Evolutionary conservation across 1,140 invertebrate species (phyloP).

Genomic region (Acromyrmex heyeri): DNA sequence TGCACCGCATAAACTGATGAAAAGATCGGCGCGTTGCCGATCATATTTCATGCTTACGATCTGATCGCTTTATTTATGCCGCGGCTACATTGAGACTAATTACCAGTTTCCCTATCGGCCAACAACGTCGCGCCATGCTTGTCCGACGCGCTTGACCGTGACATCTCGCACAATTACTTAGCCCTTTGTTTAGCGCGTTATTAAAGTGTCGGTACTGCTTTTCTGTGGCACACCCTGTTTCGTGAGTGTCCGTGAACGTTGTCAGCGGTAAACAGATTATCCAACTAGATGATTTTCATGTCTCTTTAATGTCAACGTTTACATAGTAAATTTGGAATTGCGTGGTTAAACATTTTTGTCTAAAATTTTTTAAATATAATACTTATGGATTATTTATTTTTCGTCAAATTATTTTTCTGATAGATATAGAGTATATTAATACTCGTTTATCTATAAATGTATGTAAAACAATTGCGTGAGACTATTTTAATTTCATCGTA

Average conservation of each 20-base stretch:
- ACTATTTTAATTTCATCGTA: background rate
- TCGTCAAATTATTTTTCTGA: background rate
- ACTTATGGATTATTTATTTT: background rate
- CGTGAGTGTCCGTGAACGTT: background rate
- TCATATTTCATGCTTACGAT: slow-evolving; percentile 47
- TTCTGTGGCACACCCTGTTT: background rate
- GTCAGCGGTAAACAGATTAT: background rate
- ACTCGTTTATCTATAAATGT: background rate
- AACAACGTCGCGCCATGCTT: background rate
- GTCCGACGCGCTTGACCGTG: background rate
- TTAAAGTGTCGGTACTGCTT: slow-evolving; percentile 36
- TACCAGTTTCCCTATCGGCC: slow-evolving; percentile 22
- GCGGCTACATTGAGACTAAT: slow-evolving; percentile 58
- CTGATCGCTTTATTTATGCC: slow-evolving; percentile 33
- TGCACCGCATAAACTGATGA: slow-evolving; percentile 36
- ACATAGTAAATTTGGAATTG: background rate
- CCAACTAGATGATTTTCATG: background rate
- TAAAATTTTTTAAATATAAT: background rate
- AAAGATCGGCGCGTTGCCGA: slow-evolving; percentile 32
- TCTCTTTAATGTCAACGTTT: slow-evolving; percentile 3
- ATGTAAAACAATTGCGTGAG: background rate
- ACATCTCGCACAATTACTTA: slow-evolving; percentile 47
- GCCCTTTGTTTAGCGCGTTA: slow-evolving; percentile 38
- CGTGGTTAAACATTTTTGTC: background rate
- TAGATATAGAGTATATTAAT: background rate